Percentiles rank a stretch among this genome's conserved stretches.
Evolutionary conservation across 2,797 vertebrate species (phyloP).

Genomic region (Myripristis murdjan): DNA sequence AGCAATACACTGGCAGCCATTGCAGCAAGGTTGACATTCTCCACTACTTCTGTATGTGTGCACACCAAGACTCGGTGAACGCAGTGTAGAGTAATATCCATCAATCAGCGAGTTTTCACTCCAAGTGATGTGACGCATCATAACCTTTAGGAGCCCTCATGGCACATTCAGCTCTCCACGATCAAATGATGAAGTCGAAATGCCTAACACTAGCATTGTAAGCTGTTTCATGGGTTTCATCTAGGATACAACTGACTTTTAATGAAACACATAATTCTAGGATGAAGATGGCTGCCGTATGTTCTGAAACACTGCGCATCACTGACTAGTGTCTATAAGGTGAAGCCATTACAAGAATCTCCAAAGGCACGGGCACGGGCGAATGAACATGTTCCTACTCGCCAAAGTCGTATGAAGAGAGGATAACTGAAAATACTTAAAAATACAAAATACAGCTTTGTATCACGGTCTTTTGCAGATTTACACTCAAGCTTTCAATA

Average conservation of each 20-base stretch:
- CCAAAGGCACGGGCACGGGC: conserved; percentile 79
- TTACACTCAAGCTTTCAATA: conserved; percentile 33
- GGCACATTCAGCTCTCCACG: conserved; percentile 63
- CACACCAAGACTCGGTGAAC: conserved; percentile 45
- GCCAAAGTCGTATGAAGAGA: conserved; percentile 41
- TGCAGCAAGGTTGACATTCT: not conserved
- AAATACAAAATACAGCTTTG: conserved; percentile 56
- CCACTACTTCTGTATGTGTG: conserved; percentile 20
- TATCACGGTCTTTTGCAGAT: conserved; percentile 27
- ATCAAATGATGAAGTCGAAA: conserved; percentile 64
- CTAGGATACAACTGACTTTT: conserved; percentile 55
- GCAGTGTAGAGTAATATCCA: conserved; percentile 49
- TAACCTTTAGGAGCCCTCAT: conserved; percentile 49
- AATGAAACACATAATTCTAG: conserved; percentile 47
- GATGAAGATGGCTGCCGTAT: conserved; percentile 61
- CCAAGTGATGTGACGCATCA: conserved; percentile 45
- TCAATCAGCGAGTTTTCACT: conserved; percentile 47
- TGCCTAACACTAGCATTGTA: conserved; percentile 42
- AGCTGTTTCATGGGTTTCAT: conserved; percentile 63
- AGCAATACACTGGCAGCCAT: conserved; percentile 38
- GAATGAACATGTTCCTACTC: conserved; percentile 64
- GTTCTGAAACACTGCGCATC: conserved; percentile 53
- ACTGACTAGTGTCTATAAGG: conserved; percentile 53
- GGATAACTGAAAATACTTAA: conserved; percentile 44
- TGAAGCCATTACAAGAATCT: conserved; percentile 64